Base-by-base conservation (phyloP, 2,888 invertebrate species). In the Ceriagrion tenellum region DNA sequence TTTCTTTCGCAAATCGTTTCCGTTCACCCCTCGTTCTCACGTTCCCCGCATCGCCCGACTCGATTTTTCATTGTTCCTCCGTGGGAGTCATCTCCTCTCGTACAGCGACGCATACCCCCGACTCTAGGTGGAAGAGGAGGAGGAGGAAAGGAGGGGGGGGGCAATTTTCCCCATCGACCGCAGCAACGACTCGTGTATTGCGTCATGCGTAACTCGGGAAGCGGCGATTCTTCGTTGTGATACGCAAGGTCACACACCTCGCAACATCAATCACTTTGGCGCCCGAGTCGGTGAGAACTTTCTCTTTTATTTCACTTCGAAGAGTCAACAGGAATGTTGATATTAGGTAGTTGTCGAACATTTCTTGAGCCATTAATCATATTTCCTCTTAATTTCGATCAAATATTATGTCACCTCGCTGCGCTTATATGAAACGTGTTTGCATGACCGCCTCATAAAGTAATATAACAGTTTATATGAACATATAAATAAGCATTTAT, bases 181-280 rank as follows among this genome's bases (percentile, higher is more conserved):
- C 35, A 16, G 81, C 4, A 81, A 81, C 16, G 4, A 23, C 69
- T 20, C 59, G 3, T n/a, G n/a, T 20, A 69, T 69, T n/a, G 69
- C 69, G 69, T 26, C 69, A 69, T 69, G 69, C 26, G 69, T 69
- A 69, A 69, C 69, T n/a, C 69, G 69, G 69, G 69, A 69, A 3
- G 69, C 23, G 12, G 69, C 69, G 69, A 23, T 69, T 26, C 69
- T 20, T 4, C 3, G 26, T 4, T 20, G 8, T 12, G 69, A 69
- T 69, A 69, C 69, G 69, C 69, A 69, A 69, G 59, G 59, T 59
- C 59, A 59, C 59, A 59, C 59, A 59, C 59, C 69, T 69, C 69
- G 69, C 23, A 69, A n/a, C 69, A 69, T 69, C 69, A 69, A 69
- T 69, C 69, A 69, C 4, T 1, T 20, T n/a, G 69, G 18, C 69